Base-by-base conservation (phyloP, 2,888 invertebrate species). In the Agrochola lota region DNA sequence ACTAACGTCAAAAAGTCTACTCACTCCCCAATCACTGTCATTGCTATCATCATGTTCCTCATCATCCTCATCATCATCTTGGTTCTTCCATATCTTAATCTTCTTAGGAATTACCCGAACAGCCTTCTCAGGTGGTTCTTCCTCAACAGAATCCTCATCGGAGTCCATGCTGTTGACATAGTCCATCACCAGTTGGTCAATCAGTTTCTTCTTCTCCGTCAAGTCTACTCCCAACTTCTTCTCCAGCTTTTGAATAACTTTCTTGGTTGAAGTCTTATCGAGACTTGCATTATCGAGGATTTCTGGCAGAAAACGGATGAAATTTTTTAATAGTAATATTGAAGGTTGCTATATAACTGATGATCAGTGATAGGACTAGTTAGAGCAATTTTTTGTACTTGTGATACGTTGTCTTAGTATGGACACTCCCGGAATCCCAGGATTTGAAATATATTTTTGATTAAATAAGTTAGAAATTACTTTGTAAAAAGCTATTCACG, bases 271-370 rank as follows among this genome's bases (percentile, higher is more conserved):
- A 86, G 98, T 98, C 74, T 98, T 97, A 15, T 98, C 97, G 40
- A 99, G 97, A 93, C 99, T 98, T 15, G 99, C 99, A 94, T 98
- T 98, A 95, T 99, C 98, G 46, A 99, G 97, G 91, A 99, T 98
- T 76, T 97, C 99, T 99, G 94, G 8, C 95, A 91, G 17, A 49
- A 30, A 66, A 69, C 26, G 60, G 12, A 20, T 26, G n/a, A 60
- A 9, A 9, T 46, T 66, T 23, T 40, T 75, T 30, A 20, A 35
- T n/a, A 26, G n/a, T 40, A 23, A n/a, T 43, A 43, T 23, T 20
- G 15, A 12, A 30, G 5, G 17, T 11, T 17, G 30, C 23, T 11
- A 20, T 49, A 17, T 12, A 52, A 26, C 5, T 30, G 30, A 64
- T 49, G 30, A 35, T 35, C 35, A 30, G 30, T 30, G 35, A 35